A percentile compares a stretch with the other conserved stretches of the same genome.
These are phyloP conservation scores for Takifugu ocellatus DNA, from an alignment of 2,797 vertebrate genomes.

Conservation along the genomic window DNA sequence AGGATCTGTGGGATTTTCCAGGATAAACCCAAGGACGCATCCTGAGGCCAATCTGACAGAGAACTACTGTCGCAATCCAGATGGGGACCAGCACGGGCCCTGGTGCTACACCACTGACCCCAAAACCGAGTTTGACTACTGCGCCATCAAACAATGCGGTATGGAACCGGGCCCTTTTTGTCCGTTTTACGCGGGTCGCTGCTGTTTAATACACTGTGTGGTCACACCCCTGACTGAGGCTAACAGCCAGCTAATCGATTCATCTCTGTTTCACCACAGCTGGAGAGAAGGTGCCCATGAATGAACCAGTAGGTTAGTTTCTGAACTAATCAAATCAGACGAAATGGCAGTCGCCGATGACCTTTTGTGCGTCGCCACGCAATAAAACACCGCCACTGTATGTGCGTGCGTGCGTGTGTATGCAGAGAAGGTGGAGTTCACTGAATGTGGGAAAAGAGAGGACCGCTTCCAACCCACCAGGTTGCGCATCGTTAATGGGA, in stretches of 20 bases:
- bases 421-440: conserved; percentile 82
- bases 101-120: conserved; percentile 96
- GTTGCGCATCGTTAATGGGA: conserved; percentile 81
- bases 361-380: background rate
- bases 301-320: conserved; percentile 69
- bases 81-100: conserved; percentile 90
- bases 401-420: background rate
- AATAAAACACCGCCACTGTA: background rate
- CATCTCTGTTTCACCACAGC: conserved; percentile 64
- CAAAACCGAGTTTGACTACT: conserved; percentile 93
- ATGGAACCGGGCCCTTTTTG: conserved; percentile 17
- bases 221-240: conserved; percentile 1
- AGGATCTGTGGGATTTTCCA: conserved; percentile 47
- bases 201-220: background rate
- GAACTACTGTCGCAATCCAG: conserved; percentile 95
- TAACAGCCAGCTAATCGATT: conserved; percentile 3
- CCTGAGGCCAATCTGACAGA: conserved; percentile 82
- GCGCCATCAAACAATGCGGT: conserved; percentile 90
- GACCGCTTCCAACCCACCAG: conserved; percentile 50
- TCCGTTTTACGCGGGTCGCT: background rate
- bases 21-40: conserved; percentile 81
- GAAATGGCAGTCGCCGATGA: background rate
- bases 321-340: conserved; percentile 10
- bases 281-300: conserved; percentile 71
- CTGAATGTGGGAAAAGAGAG: conserved; percentile 84